These are phyloP conservation scores for Bombus superbus DNA, from an alignment of 1,140 invertebrate species.

Conservation along the genomic window DNA sequence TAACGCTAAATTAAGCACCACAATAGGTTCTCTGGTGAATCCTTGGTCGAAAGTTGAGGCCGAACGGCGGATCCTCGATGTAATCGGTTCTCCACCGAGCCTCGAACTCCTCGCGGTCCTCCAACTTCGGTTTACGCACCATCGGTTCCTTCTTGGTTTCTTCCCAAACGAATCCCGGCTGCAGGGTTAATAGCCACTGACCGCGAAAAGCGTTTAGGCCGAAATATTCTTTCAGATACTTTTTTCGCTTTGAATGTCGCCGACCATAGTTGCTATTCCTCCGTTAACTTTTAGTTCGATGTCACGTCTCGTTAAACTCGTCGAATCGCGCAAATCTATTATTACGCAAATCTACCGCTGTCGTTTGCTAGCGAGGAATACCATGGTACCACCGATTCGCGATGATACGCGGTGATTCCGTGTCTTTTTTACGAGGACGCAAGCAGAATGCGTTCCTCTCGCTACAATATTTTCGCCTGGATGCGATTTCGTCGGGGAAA, in stretches of 20 bases:
- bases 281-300: neutral
- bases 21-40: conserved; percentile 71
- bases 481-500: neutral
- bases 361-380: no score
- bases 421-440: neutral
- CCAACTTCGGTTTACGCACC: conserved; percentile 59
- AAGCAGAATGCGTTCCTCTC: neutral
- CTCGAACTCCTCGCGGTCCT: conserved; percentile 28
- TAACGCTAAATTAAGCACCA: conserved; percentile 83
- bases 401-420: neutral
- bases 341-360: neutral
- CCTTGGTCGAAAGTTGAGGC: conserved; percentile 31
- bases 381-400: no score
- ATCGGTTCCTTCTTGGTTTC: conserved; percentile 61
- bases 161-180: conserved; percentile 47
- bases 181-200: conserved; percentile 41
- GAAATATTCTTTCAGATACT: conserved; percentile 34
- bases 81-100: conserved; percentile 49
- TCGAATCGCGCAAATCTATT: neutral
- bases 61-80: conserved; percentile 44
- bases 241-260: conserved; percentile 39
- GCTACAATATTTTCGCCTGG: neutral
- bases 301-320: conserved; percentile 6
- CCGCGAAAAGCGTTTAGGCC: conserved; percentile 36
- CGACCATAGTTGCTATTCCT: neutral